phyloP scores from a whole-genome alignment of 1,140 invertebrate genomes.

The Lordiphosa stackelbergi region DNA sequence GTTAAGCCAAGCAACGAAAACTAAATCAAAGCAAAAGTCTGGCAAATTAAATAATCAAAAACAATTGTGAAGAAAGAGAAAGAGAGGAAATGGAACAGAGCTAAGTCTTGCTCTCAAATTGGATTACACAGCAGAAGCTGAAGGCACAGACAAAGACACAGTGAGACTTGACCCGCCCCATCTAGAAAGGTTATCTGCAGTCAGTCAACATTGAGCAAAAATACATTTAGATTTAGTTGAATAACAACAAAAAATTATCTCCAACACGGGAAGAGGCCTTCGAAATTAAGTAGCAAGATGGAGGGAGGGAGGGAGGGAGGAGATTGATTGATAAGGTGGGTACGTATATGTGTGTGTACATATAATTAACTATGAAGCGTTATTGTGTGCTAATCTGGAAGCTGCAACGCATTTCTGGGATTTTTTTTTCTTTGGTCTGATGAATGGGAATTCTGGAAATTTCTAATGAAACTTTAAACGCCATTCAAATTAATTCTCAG shows the following conservation, averaged over 20 bases:
- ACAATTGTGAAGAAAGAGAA: constrained; percentile 42
- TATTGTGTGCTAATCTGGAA: too few relatives aligned
- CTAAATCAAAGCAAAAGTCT: constrained; percentile 71
- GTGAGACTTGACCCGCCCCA: not conserved
- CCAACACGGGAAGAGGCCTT: not conserved
- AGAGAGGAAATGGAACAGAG: not conserved
- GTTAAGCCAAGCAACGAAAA: constrained; percentile 37
- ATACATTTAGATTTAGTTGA: not conserved
- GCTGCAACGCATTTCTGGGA: too few relatives aligned
- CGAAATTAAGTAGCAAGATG: too few relatives aligned
- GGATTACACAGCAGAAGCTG: constrained; percentile 5
- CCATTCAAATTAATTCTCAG: too few relatives aligned
- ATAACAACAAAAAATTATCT: constrained; percentile 19
- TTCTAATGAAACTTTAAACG: too few relatives aligned
- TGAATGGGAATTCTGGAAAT: too few relatives aligned
- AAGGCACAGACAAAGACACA: not conserved
- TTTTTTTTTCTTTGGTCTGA: too few relatives aligned
- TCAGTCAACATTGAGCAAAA: constrained; percentile 3
- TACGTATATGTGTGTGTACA: constrained; percentile 2
- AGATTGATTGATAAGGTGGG: too few relatives aligned
- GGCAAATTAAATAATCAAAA: constrained; percentile 72
- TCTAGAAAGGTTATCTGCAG: constrained; percentile 12
- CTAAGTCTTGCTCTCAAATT: constrained; percentile 11
- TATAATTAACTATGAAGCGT: not conserved
- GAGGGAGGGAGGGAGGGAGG: too few relatives aligned